Base-by-base conservation (phyloP, 2,113 vertebrate genomes). In the Oncorhynchus nerka region DNA sequence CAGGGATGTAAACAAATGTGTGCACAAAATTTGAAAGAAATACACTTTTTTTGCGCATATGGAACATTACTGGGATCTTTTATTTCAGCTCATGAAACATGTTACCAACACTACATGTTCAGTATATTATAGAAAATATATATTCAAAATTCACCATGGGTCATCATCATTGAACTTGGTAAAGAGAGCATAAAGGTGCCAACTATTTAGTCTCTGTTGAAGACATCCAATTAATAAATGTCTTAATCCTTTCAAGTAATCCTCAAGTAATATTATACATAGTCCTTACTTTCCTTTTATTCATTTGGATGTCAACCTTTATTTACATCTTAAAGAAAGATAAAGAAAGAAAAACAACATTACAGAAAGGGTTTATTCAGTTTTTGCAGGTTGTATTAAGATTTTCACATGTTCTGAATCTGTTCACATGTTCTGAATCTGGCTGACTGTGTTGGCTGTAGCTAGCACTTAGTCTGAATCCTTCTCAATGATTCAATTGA, bases 241-340 rank as follows among this genome's bases (percentile, higher is more conserved):
- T 61, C n/a, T 24, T 84, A 84, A 88, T 87, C 80, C 78, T 30
- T 26, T 79, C 34, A 74, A 78, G 68, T 82, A 84, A 87, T 82
- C 79, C 66, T 79, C 34, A 70, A 76, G 81, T 85, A 85, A 83
- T 86, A 83, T 86, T 61, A 15, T 55, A n/a, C 73, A 80, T 74
- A 84, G 85, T 83, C 30, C 76, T 86, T 30, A 70, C 70, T 55
- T 55, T 83, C 32, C 68, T 75, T 12, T 64, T 77, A 83, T 83
- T 89, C 74, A 85, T 85, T 77, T 82, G 48, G 81, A 84, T 76
- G 73, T 85, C 82, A 84, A 78, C 71, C 75, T 86, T 87, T 89
- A 90, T 92, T 89, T 88, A 90, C 88, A 92, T 81, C 87, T 91
- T 81, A 68, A 74, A 62, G 55, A 73, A 5, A 30, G 30, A 32